Base-by-base conservation (phyloP, 2,113 vertebrate genomes). In the Vulpes lagopus region DNA sequence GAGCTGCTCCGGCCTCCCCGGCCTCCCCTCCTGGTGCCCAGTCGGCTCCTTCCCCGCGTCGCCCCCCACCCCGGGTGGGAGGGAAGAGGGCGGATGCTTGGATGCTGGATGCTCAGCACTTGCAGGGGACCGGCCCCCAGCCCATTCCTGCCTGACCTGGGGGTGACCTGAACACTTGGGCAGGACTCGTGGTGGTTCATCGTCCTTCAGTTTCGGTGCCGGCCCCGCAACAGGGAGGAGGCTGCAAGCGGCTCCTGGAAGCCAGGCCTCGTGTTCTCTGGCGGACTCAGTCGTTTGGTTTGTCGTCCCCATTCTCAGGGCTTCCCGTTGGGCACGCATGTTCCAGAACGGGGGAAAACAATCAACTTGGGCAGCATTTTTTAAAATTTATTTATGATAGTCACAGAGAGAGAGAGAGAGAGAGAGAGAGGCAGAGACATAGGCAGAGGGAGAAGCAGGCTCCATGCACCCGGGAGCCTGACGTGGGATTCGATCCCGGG, bases 361-460 rank as follows among this genome's bases (percentile, higher is more conserved):
- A 90, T 89, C 83, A 96, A 96, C 38, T 80, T 43, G 85, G 92
- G 43, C 20, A 55, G 17, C 53, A 11, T 79, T 43, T 89, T 55
- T 55, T n/a, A n/a, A n/a, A n/a, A n/a, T n/a, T n/a, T n/a, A n/a
- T n/a, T n/a, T n/a, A n/a, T n/a, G n/a, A n/a, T n/a, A n/a, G n/a
- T n/a, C n/a, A n/a, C n/a, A n/a, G n/a, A n/a, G n/a, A n/a, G n/a
- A n/a, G n/a, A n/a, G n/a, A n/a, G n/a, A n/a, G n/a, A n/a, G n/a
- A n/a, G n/a, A n/a, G n/a, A n/a, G n/a, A n/a, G n/a, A n/a, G n/a
- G n/a, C n/a, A n/a, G n/a, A n/a, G n/a, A n/a, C n/a, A n/a, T n/a
- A n/a, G n/a, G n/a, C n/a, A n/a, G n/a, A n/a, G n/a, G n/a, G n/a
- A n/a, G n/a, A n/a, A n/a, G n/a, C n/a, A n/a, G n/a, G n/a, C n/a